phyloP scores from a whole-genome alignment of 2,113 vertebrate species.

The Caranx melampygus region DNA sequence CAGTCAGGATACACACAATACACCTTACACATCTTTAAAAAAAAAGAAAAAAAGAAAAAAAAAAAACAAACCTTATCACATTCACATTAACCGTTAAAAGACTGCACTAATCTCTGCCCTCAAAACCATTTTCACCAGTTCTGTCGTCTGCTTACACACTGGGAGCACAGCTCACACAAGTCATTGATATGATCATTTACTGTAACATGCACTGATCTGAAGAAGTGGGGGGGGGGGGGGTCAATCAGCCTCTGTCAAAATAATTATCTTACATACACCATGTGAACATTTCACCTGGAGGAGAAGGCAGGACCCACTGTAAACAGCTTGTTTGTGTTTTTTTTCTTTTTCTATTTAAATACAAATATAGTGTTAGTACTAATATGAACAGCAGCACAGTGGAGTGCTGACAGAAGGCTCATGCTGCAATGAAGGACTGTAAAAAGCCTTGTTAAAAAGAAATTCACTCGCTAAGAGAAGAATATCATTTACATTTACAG shows the following conservation, averaged over 20 bases:
- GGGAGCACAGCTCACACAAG: conserved; percentile 72
- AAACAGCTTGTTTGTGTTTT: conserved; percentile 66
- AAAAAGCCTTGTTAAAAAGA: conserved; percentile 12
- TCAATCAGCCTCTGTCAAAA: conserved; percentile 42
- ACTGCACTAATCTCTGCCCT: conserved; percentile 4
- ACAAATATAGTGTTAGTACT: conserved; percentile 56
- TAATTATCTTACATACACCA: conserved; percentile 56
- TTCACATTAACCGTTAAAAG: conserved; percentile 58
- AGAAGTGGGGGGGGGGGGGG: background rate
- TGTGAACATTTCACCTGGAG: conserved; percentile 66
- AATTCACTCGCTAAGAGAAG: conserved; percentile 22
- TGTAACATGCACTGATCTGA: conserved; percentile 48
- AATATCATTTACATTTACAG: conserved; percentile 30
- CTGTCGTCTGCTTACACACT: conserved; percentile 6
- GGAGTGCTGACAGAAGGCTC: conserved; percentile 48
- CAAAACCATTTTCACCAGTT: conserved; percentile 44
- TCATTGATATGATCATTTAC: conserved; percentile 39
- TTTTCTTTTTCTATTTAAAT: conserved; percentile 47
- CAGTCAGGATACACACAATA: conserved; percentile 51
- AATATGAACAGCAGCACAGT: conserved; percentile 35
- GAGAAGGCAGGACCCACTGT: conserved; percentile 75
- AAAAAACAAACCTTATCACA: conserved; percentile 45
- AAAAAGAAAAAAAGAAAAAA: conserved; percentile 38
- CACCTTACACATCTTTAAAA: conserved; percentile 44
- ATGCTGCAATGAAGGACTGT: conserved; percentile 28